These are phyloP conservation scores for Rotaria macrura DNA, from an alignment of 2,888 invertebrate genomes.

Conservation along the genomic window DNA sequence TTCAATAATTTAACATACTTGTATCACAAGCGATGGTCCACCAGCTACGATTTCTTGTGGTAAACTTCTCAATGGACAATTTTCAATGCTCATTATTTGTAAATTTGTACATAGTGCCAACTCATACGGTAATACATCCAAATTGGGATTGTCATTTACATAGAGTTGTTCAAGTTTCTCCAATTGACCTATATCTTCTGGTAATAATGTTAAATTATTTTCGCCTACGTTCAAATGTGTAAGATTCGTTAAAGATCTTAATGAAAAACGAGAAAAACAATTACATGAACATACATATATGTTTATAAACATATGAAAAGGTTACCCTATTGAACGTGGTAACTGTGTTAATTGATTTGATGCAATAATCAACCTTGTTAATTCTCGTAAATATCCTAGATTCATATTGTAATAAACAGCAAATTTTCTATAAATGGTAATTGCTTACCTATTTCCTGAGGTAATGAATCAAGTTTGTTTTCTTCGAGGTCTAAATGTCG, in stretches of 20 bases:
- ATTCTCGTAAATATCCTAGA: constrained; percentile 56
- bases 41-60: constrained; percentile 90
- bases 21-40: constrained; percentile 93
- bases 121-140: constrained; percentile 92
- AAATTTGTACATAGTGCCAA: constrained; percentile 87
- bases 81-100: constrained; percentile 98
- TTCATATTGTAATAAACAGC: too few relatives aligned
- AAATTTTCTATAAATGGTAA: too few relatives aligned
- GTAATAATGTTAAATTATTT: constrained; percentile 82
- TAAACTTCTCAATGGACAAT: constrained; percentile 90
- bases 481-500: constrained; percentile 92
- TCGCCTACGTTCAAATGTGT: constrained; percentile 85
- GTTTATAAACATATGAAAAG: too few relatives aligned
- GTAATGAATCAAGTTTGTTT: constrained; percentile 86
- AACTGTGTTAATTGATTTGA: constrained; percentile 83
- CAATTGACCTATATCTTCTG: constrained; percentile 82
- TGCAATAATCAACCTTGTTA: constrained; percentile 84
- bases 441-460: constrained; percentile 72
- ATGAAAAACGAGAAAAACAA: too few relatives aligned
- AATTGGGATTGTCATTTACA: constrained; percentile 89
- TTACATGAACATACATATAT: too few relatives aligned
- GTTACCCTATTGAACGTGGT: constrained; percentile 72
- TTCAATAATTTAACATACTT: constrained; percentile 51
- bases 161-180: constrained; percentile 89
- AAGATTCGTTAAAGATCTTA: constrained; percentile 63